Evolutionary conservation across 2,888 invertebrate genomes (phyloP).

Genomic region (Mesorhabditis sp.): DNA sequence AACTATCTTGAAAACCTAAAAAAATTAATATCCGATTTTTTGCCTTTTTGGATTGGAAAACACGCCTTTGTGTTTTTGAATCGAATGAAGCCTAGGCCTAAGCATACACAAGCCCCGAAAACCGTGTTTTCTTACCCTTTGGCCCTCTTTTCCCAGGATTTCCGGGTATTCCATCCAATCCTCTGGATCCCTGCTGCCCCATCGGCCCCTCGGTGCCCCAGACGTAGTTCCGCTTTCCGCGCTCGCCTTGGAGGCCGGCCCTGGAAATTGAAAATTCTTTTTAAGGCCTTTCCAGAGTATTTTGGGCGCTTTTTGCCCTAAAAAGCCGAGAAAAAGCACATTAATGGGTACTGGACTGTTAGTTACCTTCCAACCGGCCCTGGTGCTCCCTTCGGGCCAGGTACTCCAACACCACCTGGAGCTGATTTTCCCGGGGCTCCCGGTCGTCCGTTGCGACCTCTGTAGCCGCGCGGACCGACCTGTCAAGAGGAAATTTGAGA

Average conservation of each 20-base stretch:
- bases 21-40: no score
- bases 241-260: conserved; percentile 33
- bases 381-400: conserved; percentile 34
- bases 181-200: conserved; percentile 51
- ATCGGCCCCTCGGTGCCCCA: conserved; percentile 50
- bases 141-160: conserved; percentile 35
- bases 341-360: no score
- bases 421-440: conserved; percentile 30
- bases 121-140: conserved; percentile 11
- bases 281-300: background rate
- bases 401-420: conserved; percentile 31
- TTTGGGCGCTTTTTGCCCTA: background rate
- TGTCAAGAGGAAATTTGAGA: conserved; percentile 10
- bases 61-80: no score
- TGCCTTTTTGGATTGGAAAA: no score
- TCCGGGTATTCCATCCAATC: conserved; percentile 53
- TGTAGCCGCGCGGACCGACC: conserved; percentile 26
- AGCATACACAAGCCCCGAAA: background rate
- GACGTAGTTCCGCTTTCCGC: conserved; percentile 49
- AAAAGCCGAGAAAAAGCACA: background rate
- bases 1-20: no score
- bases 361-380: conserved; percentile 28
- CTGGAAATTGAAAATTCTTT: background rate
- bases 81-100: no score
- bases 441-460: conserved; percentile 24